Percentiles rank a stretch among this genome's conserved stretches.
Conservation (phyloP, 2,797 vertebrate species). For the Echiichthys vipera region DNA sequence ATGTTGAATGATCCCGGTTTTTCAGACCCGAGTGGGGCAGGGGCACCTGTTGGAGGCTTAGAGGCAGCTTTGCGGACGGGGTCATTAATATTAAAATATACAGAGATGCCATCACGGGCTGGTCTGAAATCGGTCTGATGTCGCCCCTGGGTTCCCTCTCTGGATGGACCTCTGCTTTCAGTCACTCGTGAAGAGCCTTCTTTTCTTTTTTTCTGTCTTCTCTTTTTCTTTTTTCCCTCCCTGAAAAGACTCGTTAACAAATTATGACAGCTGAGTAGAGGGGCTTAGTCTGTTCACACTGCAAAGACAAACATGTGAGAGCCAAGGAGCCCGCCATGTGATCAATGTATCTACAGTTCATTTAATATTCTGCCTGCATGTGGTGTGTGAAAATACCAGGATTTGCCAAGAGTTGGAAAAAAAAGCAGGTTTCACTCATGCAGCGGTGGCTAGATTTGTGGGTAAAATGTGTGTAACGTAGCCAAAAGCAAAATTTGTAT, state of each 20-base stretch:
- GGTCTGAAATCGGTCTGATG: conserved; percentile 90
- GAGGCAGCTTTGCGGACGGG: conserved; percentile 75
- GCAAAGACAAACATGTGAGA: conserved; percentile 83
- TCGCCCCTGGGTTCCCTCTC: conserved; percentile 83
- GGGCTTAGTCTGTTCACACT: conserved; percentile 83
- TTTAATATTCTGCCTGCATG: conserved; percentile 57
- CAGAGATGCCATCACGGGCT: conserved; percentile 90
- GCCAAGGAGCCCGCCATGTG: conserved; percentile 59
- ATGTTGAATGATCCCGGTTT: conserved; percentile 69
- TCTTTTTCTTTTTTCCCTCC: conserved; percentile 76
- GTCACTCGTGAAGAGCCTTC: conserved; percentile 82
- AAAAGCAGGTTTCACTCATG: conserved; percentile 35
- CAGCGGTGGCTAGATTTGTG: conserved; percentile 11
- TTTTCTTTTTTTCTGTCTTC: conserved; percentile 79
- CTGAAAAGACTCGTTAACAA: conserved; percentile 89
- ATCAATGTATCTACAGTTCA: conserved; percentile 72
- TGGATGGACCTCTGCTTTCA: conserved; percentile 85
- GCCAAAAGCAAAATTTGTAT: not conserved
- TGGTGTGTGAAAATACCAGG: conserved; percentile 50
- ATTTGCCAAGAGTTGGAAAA: conserved; percentile 33
- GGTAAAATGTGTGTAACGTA: not conserved
- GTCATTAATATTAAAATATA: conserved; percentile 91
- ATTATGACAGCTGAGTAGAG: conserved; percentile 90
- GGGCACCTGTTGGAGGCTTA: conserved; percentile 85
- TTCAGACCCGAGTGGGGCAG: conserved; percentile 68